phyloP scores from a whole-genome alignment of 2,888 invertebrate genomes.

The Antheraea yamamai region DNA sequence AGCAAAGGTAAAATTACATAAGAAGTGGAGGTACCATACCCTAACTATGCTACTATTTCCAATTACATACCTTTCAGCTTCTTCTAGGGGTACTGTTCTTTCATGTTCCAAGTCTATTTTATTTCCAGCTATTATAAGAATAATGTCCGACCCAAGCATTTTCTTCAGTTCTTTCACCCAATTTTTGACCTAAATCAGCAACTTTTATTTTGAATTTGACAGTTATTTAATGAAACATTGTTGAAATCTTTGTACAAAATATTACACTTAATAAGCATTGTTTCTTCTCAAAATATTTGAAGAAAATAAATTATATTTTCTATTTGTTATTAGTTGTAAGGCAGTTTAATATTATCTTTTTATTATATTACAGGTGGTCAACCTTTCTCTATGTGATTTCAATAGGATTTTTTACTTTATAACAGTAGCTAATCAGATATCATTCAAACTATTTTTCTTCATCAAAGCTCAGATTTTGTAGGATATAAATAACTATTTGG shows the following conservation, averaged over 20 bases:
- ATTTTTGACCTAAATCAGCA: slow-evolving; percentile 89
- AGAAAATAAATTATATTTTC: too few relatives aligned
- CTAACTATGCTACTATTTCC: not conserved
- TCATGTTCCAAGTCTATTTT: slow-evolving; percentile 97
- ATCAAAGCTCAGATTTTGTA: not conserved
- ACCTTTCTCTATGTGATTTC: too few relatives aligned
- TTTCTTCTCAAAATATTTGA: not conserved
- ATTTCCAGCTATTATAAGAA: slow-evolving; percentile 96
- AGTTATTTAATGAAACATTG: not conserved
- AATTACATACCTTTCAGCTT: slow-evolving; percentile 88
- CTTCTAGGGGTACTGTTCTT: slow-evolving; percentile 90
- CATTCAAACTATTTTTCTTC: too few relatives aligned
- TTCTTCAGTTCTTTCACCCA: slow-evolving; percentile 99
- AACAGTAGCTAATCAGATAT: too few relatives aligned
- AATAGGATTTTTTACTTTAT: too few relatives aligned
- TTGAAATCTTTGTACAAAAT: not conserved
- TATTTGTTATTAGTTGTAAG: too few relatives aligned
- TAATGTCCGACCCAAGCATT: slow-evolving; percentile 96
- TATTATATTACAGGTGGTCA: too few relatives aligned
- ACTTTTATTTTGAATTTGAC: not conserved
- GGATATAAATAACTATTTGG: not conserved
- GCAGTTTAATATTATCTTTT: too few relatives aligned
- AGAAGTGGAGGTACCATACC: too few relatives aligned
- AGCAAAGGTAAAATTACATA: not conserved
- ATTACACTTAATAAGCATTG: not conserved